Evolutionary conservation across 2,113 vertebrate species (phyloP), one percentile per base, ranked within the genome.

Genomic region (Herpailurus yagouaroundi): DNA sequence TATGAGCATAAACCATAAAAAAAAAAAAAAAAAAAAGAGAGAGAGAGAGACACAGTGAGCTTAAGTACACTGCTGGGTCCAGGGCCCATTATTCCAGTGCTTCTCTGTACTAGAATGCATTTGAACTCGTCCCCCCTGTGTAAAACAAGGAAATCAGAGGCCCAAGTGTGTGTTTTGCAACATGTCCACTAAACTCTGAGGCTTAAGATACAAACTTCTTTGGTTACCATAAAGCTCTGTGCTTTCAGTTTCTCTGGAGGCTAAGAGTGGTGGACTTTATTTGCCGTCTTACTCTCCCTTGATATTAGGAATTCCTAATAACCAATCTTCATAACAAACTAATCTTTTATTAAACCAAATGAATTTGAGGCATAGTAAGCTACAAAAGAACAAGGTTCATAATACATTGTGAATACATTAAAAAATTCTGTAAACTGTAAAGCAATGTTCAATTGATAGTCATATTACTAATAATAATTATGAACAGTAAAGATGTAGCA

Each of bases 281-380:
- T 87, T 96, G 68, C 50, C 66, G 73, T 79, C 33, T 94, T 83
- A 95, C 27, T 96, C 29, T 81, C 21, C 82, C 8, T 95, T 74
- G 92, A 16, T 94, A 83, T 86, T 73, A 97, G 91, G 50, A 90
- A 94, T 50, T 71, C 38, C 50, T 84, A 95, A 82, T 25, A 87
- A 89, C 68, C 41, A 95, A 45, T 73, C 31, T 87, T 79, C 29
- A 74, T 68, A 91, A 93, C n/a, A 76, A 92, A 68, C 7, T 60
- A 92, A 57, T 57, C 57, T 60, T 60, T 60, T 23, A 60, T 29
- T 94, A 96, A 91, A 94, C 11, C 25, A 83, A 96, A 85, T 87
- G 33, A 93, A 97, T 91, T 57, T 77, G 38, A 92, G 45, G 33
- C 13, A 92, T 13, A 82, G 55, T 55, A 36, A 55, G 52, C 83